Conservation (phyloP, 2,888 invertebrate genomes). For the Drosophila longiperda region DNA sequence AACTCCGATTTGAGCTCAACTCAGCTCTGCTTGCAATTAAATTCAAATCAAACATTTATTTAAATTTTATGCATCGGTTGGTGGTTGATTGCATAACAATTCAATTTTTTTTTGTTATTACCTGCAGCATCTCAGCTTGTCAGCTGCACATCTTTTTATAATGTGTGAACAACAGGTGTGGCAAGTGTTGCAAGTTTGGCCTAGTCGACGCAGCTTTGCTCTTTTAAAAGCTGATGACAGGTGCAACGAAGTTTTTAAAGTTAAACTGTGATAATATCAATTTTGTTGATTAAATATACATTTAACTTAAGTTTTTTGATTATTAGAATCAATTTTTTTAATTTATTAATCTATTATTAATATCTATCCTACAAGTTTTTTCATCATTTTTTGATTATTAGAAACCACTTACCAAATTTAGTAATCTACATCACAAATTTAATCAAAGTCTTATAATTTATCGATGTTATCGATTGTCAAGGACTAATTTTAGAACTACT, state of each 20-base stretch:
- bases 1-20: not conserved
- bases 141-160: not conserved
- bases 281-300: not conserved
- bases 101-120: conserved; percentile 42
- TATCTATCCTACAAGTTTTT: too few species aligned
- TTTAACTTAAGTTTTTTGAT: not conserved
- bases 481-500: too few species aligned
- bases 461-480: too few species aligned
- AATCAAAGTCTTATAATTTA: too few species aligned
- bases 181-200: not conserved
- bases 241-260: not conserved
- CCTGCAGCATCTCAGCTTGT: not conserved
- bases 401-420: not conserved
- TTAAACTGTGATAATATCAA: not conserved
- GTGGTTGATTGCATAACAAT: conserved; percentile 73
- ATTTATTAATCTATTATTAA: not conserved
- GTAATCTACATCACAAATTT: not conserved
- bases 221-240: not conserved
- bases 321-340: not conserved
- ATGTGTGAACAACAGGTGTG: not conserved
- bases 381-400: not conserved
- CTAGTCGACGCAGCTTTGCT: not conserved
- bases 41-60: conserved; percentile 83
- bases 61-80: conserved; percentile 80
- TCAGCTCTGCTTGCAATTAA: conserved; percentile 71